A percentile compares a stretch with the other conserved stretches of the same genome.
Evolutionary conservation across 2,113 vertebrate species (phyloP).

Genomic region (Gambusia holbrooki): DNA sequence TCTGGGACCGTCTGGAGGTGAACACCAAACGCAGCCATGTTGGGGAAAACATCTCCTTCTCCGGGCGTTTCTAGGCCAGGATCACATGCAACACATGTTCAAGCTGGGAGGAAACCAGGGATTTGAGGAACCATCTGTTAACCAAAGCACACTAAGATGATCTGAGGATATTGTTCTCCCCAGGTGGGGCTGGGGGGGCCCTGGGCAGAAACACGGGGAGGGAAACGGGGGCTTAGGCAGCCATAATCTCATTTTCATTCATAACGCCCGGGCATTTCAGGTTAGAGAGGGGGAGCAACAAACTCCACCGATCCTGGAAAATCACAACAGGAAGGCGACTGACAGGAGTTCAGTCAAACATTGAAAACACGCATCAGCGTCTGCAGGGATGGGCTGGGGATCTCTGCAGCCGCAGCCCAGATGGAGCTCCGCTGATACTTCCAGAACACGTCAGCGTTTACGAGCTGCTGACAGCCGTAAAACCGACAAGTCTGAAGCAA

Average conservation of each 20-base stretch:
- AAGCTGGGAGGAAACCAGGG: slow-evolving; percentile 74
- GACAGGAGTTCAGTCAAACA: too few relatives aligned
- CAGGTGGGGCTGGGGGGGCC: slow-evolving; percentile 78
- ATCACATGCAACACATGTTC: slow-evolving; percentile 76
- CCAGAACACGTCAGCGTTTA: too few relatives aligned
- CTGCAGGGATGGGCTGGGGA: too few relatives aligned
- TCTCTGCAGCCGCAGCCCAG: too few relatives aligned
- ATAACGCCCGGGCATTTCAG: slow-evolving; percentile 45
- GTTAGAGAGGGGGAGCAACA: slow-evolving; percentile 8
- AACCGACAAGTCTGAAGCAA: too few relatives aligned
- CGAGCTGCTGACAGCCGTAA: too few relatives aligned
- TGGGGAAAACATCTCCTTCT: slow-evolving; percentile 20
- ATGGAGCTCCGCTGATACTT: too few relatives aligned
- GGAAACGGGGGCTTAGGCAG: slow-evolving; percentile 58
- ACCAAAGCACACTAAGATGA: slow-evolving; percentile 79
- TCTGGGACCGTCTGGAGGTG: not conserved
- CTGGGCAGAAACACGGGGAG: slow-evolving; percentile 44
- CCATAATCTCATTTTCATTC: slow-evolving; percentile 74
- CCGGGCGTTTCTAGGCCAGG: slow-evolving; percentile 63
- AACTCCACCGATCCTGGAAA: too few relatives aligned
- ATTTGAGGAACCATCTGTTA: slow-evolving; percentile 84
- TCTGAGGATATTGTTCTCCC: slow-evolving; percentile 82
- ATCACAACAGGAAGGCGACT: too few relatives aligned
- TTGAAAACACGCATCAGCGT: too few relatives aligned
- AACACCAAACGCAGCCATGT: not conserved